These are phyloP conservation scores for Argentina silus DNA, from an alignment of 2,797 vertebrate species.

Conservation along the genomic window DNA sequence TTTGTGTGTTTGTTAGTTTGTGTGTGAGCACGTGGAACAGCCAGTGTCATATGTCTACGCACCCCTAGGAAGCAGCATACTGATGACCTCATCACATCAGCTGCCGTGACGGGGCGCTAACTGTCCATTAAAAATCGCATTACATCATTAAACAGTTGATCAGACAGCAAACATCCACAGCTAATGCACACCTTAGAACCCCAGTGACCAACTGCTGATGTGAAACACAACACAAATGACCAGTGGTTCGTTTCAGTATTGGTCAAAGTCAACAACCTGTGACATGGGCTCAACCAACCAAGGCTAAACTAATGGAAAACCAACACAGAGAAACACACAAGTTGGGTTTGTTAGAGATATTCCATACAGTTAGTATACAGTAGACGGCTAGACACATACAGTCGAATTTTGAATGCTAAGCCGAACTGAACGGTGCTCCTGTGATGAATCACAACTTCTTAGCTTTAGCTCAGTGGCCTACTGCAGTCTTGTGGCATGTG, in stretches of 20 bases:
- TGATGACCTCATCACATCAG: neutral
- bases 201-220: neutral
- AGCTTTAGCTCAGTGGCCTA: too few relatives aligned
- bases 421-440: too few relatives aligned
- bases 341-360: neutral
- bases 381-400: neutral
- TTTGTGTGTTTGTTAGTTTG: too few relatives aligned
- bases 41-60: neutral
- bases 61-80: neutral
- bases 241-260: neutral
- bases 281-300: neutral
- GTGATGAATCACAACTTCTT: too few relatives aligned
- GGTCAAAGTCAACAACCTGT: neutral
- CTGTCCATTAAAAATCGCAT: too few relatives aligned
- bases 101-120: neutral
- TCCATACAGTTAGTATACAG: neutral
- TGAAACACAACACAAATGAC: neutral
- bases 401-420: neutral
- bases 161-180: too few relatives aligned
- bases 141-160: too few relatives aligned
- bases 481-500: too few relatives aligned
- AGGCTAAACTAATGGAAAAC: slow-evolving; percentile 2
- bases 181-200: too few relatives aligned
- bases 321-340: neutral
- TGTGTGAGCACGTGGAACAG: too few relatives aligned